Percentiles rank a stretch among this genome's conserved stretches.
Evolutionary conservation across 2,113 vertebrate genomes (phyloP).

Genomic region (Paradoxurus hermaphroditus): DNA sequence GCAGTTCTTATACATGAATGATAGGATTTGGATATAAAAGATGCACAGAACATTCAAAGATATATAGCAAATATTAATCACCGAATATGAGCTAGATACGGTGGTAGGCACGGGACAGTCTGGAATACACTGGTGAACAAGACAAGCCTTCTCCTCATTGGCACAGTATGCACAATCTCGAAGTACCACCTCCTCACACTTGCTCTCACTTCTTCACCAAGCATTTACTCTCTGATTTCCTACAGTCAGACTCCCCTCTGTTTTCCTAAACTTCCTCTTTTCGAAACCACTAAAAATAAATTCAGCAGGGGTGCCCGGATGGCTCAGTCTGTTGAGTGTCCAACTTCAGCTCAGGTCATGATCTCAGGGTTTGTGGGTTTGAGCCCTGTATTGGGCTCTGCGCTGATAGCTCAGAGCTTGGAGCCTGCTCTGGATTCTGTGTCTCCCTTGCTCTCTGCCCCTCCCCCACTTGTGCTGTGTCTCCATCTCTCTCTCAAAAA

Average conservation of each 20-base stretch:
- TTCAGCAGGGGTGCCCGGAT: background rate
- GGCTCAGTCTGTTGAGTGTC: no score
- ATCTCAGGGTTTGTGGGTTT: fast-evolving
- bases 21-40: background rate
- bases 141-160: background rate
- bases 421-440: no score
- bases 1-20: background rate
- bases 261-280: background rate
- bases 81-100: no score
- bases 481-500: no score
- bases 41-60: background rate
- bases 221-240: background rate
- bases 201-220: background rate
- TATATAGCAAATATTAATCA: no score
- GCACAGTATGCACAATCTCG: no score
- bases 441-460: no score
- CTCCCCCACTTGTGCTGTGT: no score
- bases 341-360: no score
- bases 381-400: no score
- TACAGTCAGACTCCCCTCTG: background rate
- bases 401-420: no score
- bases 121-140: no score
- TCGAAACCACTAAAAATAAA: background rate
- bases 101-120: background rate
- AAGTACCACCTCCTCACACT: background rate